Percentiles rank a stretch among this genome's conserved stretches.
These are phyloP conservation scores for Polypterus senegalus DNA, from an alignment of 2,113 vertebrate genomes.

Conservation along the genomic window DNA sequence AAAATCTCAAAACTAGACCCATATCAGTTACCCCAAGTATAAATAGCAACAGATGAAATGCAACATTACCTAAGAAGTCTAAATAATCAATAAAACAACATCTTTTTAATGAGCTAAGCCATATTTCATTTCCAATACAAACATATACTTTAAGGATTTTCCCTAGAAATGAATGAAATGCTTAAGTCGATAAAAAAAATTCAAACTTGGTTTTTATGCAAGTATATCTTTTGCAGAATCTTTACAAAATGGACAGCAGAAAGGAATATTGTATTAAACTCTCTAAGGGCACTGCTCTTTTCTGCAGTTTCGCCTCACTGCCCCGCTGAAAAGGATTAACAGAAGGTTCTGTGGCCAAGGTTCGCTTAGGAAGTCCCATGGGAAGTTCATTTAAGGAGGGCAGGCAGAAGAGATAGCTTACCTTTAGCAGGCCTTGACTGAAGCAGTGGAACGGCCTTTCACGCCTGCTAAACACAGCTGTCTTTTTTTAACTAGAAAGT, in stretches of 20 bases:
- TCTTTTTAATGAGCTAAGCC: too few species aligned
- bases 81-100: too few species aligned
- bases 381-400: conserved; percentile 16
- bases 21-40: too few species aligned
- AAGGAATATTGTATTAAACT: conserved; percentile 28
- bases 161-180: too few species aligned
- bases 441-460: conserved; percentile 12
- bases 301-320: conserved; percentile 19
- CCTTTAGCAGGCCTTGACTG: conserved; percentile 16
- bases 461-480: conserved; percentile 14
- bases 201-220: conserved; percentile 27
- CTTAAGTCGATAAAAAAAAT: conserved; percentile 2
- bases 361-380: conserved; percentile 13
- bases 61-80: too few species aligned
- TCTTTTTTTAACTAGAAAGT: conserved; percentile 1
- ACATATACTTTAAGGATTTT: too few species aligned
- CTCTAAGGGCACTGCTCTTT: conserved; percentile 31
- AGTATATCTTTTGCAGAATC: conserved; percentile 36
- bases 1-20: too few species aligned
- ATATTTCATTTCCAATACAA: too few species aligned
- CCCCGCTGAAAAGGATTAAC: conserved; percentile 29
- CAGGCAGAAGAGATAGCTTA: conserved; percentile 12
- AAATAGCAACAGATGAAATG: too few species aligned
- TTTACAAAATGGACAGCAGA: conserved; percentile 25
- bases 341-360: conserved; percentile 17